Evolutionary conservation across 2,113 vertebrate species (phyloP).

Genomic region (Phaethornis superciliosus): DNA sequence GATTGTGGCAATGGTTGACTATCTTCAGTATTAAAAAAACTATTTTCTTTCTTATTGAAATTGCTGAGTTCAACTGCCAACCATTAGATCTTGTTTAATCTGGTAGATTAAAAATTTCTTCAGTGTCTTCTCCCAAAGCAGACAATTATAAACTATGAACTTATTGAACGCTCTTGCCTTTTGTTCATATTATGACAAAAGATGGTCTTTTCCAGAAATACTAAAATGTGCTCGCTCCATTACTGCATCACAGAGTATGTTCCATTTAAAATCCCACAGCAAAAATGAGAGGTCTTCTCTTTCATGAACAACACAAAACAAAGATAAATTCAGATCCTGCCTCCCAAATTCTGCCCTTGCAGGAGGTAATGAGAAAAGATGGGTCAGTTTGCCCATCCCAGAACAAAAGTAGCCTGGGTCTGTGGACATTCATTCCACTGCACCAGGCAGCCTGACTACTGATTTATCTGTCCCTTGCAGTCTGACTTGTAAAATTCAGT

Average conservation of each 20-base stretch:
- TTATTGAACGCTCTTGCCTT: constrained; percentile 23
- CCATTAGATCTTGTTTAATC: neutral
- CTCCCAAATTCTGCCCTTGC: neutral
- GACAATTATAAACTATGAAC: constrained; percentile 36
- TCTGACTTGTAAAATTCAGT: neutral
- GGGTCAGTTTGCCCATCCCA: neutral
- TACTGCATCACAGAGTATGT: neutral
- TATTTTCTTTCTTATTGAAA: neutral
- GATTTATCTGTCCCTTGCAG: constrained; percentile 13
- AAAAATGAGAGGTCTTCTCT: neutral
- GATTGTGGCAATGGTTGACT: neutral
- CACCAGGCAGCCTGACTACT: neutral
- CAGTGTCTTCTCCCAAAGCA: neutral
- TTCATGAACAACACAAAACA: neutral
- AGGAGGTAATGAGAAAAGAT: neutral
- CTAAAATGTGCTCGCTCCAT: constrained; percentile 11
- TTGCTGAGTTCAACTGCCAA: neutral
- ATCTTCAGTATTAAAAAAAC: neutral
- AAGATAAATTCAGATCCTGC: neutral
- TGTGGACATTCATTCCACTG: neutral
- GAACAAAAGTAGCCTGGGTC: neutral
- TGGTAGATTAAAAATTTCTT: constrained; percentile 16
- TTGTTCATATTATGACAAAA: neutral
- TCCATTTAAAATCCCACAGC: neutral
- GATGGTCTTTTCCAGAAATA: constrained; percentile 32